Evolutionary conservation across 2,113 vertebrate genomes (phyloP).

Genomic region (Rhynchopsitta pachyrhyncha): DNA sequence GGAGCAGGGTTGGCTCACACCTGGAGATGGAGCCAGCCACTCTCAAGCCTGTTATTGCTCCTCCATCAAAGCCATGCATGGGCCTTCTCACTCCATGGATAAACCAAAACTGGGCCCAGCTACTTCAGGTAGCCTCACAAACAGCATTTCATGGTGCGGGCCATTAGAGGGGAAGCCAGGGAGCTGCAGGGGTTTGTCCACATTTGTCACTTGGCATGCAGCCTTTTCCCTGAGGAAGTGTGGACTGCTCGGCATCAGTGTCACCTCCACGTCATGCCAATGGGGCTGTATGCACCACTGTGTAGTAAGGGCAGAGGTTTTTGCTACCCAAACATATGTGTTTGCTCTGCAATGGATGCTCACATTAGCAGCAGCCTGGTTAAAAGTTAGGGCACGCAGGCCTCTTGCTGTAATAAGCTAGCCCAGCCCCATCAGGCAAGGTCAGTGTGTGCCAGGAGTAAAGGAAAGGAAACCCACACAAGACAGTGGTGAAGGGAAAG

Average conservation of each 20-base stretch:
- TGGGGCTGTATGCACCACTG: fast-evolving
- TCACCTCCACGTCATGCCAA: neutral
- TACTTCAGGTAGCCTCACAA: neutral
- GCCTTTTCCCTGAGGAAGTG: neutral
- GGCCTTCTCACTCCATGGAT: neutral
- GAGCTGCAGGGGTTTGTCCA: neutral
- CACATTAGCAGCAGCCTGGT: neutral
- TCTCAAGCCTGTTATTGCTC: neutral
- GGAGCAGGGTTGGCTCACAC: neutral
- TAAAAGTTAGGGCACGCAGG: neutral
- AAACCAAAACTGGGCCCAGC: neutral
- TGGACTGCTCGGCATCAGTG: neutral
- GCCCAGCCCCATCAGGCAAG: neutral
- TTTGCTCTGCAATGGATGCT: neutral
- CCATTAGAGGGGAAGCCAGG: neutral
- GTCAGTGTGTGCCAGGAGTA: neutral
- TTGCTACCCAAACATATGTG: neutral
- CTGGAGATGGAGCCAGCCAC: neutral
- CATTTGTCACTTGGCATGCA: neutral
- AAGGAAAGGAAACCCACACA: neutral
- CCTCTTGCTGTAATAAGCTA: neutral
- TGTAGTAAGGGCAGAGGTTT: neutral
- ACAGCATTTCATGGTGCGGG: neutral
- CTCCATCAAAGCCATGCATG: neutral
- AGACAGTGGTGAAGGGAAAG: neutral